phyloP scores from a whole-genome alignment of 1,140 invertebrate species.

The Leguminivora glycinivorella region DNA sequence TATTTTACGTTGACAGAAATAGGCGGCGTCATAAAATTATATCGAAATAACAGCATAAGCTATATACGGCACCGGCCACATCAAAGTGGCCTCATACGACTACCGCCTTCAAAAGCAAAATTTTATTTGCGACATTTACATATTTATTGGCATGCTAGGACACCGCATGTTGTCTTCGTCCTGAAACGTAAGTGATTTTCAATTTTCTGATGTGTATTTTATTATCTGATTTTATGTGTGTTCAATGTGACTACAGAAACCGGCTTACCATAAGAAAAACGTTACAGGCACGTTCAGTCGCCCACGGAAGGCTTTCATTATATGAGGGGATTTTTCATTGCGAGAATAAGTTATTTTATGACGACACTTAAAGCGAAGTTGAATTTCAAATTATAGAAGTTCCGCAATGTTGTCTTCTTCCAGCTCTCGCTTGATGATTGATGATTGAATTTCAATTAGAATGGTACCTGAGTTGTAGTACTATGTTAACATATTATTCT shows the following conservation, averaged over 20 bases:
- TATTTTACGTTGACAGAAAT: background rate
- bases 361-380: slow-evolving; percentile 1
- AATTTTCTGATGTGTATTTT: slow-evolving; percentile 78
- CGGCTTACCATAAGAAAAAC: slow-evolving; percentile 59
- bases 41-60: slow-evolving; percentile 23
- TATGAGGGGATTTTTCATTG: slow-evolving; percentile 33
- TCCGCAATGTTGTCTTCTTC: background rate
- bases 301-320: slow-evolving; percentile 33
- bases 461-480: background rate
- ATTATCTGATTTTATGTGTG: slow-evolving; percentile 75
- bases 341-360: slow-evolving; percentile 22
- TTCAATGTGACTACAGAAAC: slow-evolving; percentile 60
- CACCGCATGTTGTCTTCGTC: slow-evolving; percentile 61
- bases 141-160: slow-evolving; percentile 76
- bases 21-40: slow-evolving; percentile 24
- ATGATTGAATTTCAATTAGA: background rate
- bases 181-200: slow-evolving; percentile 78
- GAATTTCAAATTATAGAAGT: background rate
- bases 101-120: slow-evolving; percentile 73
- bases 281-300: slow-evolving; percentile 48
- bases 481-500: background rate
- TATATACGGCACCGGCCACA: slow-evolving; percentile 62
- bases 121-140: slow-evolving; percentile 76
- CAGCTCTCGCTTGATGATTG: background rate
- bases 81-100: slow-evolving; percentile 60